Base-by-base conservation (phyloP, 2,113 vertebrate genomes). In the Chaetodon trifascialis region DNA sequence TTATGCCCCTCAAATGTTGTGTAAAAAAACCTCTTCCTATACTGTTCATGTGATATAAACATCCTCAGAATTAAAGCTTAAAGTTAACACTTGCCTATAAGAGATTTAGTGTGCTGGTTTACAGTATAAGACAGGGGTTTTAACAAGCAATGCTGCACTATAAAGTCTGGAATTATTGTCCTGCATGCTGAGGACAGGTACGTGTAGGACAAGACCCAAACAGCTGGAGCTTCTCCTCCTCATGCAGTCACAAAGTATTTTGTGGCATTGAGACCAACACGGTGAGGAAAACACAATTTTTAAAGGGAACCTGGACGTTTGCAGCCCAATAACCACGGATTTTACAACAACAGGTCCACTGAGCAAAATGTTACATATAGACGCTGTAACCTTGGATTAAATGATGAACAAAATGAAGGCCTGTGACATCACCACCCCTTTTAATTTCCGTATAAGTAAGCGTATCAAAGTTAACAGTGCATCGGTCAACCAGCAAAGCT, bases 391-490 rank as follows among this genome's bases (percentile, higher is more conserved):
- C 83, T 86, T 80, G 76, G 58, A 79, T 74, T 59, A 56, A 58
- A 38, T 55, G 34, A 78, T 74, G 56, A 82, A 42, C 17, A 60
- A 58, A 87, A 77, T 76, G 16, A 73, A 80, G 34, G 38, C 51
- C n/a, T 68, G n/a, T 76, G 66, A 89, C 65, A 82, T 73, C 64
- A 83, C 12, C 40, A 47, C 1, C 11, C 17, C 12, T 71, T 80
- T 69, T 80, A 79, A 83, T 91, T 81, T 69, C 54, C 21, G 38
- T 62, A 80, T 34, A 73, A 83, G 68, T 74, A 60, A 79, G 69
- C 11, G 36, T 83, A 77, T 87, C 73, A 80, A 76, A 83, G 79
- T 91, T 89, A 87, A 77, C 63, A 66, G 79, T 64, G 60, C 74
- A 38, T 56, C 16, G 56, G 84, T 80, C 68, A 77, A 72, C 64